Evolutionary conservation across 2,888 invertebrate genomes (phyloP), one percentile per base, ranked within the genome.

Genomic region (Nyleta sp.): DNA sequence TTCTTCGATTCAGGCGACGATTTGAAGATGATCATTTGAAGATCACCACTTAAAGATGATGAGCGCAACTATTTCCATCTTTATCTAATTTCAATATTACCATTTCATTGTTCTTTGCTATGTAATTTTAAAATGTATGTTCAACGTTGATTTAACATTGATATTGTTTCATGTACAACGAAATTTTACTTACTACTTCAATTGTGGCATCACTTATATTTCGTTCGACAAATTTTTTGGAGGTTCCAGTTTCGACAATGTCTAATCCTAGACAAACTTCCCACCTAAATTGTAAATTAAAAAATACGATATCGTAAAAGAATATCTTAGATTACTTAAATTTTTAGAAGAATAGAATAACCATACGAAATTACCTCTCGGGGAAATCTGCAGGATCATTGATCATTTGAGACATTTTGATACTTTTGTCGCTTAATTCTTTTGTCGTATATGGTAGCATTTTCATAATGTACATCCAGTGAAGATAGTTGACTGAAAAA

Each of bases 401-500:
- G 7, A 33, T 31, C 8, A 55, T 28, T 2, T 38, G 18, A 10
- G 10, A 52, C 1, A 40, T 40, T 28, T 17, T 40, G 2, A 52
- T 17, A 15, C 13, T 22, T 20, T 44, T 33, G n/a, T 70, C 71
- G 11, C 44, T 50, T 24, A 77, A 55, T 17, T 59, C 44, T 40
- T 55, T 50, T n/a, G 62, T 50, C 2, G 55, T 31, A 22, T 55
- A 77, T 8, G 75, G 55, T 22, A 68, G 11, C 13, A 77, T 59
- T 20, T 71, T 65, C 7, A 62, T 22, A 13, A 81, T 57, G 17
- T 70, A 71, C 48, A 73, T 78, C 80, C 77, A 81, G 31, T 81
- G 81, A 38, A 81, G 31, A 40, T 81, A 81, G 33, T 81, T 81
- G 8, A 81, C 81, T 81, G 60, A 20, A 35, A 15, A 13, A n/a